Conservation (phyloP, 2,797 vertebrate genomes). For the Takifugu rubripes region DNA sequence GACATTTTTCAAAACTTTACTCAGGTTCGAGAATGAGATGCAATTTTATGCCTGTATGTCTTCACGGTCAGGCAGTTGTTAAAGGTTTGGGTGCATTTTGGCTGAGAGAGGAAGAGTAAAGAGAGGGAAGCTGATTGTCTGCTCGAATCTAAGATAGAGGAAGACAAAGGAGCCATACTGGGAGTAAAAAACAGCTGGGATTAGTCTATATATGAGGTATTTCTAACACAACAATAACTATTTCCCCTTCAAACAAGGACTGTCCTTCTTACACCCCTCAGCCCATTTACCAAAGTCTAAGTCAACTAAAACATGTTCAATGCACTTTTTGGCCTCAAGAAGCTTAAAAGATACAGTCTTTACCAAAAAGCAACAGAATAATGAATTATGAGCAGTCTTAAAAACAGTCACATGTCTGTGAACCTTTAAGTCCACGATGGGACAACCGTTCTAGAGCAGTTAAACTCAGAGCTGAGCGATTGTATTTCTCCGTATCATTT, state of each 20-base stretch:
- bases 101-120: constrained; percentile 24
- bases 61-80: constrained; percentile 8
- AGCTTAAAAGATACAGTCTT: too few species aligned
- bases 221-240: constrained; percentile 21
- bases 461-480: too few species aligned
- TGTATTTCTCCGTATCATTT: too few species aligned
- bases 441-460: too few species aligned
- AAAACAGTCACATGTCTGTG: too few species aligned
- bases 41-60: background rate
- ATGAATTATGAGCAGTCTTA: too few species aligned
- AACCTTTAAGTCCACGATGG: too few species aligned
- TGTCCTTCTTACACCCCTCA: constrained; percentile 10
- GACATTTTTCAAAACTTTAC: constrained; percentile 5
- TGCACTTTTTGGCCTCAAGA: too few species aligned
- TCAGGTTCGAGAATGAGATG: constrained; percentile 19
- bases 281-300: constrained; percentile 21
- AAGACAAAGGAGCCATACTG: constrained; percentile 8
- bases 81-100: constrained; percentile 25
- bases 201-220: constrained; percentile 21
- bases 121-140: constrained; percentile 28
- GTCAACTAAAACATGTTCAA: too few species aligned
- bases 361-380: too few species aligned
- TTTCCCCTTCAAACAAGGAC: constrained; percentile 8
- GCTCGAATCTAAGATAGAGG: constrained; percentile 17
- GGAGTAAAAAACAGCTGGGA: constrained; percentile 17